A percentile compares a stretch with the other conserved stretches of the same genome.
Conservation (phyloP, 2,797 vertebrate genomes). For the Molossus alvarezi region DNA sequence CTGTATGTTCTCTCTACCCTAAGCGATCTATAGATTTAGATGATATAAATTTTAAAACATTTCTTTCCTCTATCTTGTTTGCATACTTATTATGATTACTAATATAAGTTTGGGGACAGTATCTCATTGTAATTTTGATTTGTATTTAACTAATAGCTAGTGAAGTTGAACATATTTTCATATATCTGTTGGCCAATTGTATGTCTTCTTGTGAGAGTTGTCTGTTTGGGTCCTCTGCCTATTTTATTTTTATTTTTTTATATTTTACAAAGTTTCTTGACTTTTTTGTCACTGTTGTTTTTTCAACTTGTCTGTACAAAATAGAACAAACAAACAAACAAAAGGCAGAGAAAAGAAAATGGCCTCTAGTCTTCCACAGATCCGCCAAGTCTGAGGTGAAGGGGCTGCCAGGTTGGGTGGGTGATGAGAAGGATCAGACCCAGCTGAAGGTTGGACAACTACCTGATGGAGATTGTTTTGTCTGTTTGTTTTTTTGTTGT, state of each 20-base stretch:
- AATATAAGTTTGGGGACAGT: not conserved
- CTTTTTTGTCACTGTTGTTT: constrained; percentile 91
- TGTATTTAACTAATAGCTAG: no score
- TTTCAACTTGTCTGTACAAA: constrained; percentile 97
- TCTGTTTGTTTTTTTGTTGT: constrained; percentile 85
- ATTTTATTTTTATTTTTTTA: constrained; percentile 56
- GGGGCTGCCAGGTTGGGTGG: constrained; percentile 78
- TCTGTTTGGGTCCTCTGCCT: no score
- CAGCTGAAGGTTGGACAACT: constrained; percentile 84
- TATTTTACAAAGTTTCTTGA: constrained; percentile 99
- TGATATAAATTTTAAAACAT: not conserved
- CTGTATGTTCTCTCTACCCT: no score
- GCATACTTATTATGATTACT: not conserved
- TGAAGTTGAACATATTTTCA: no score
- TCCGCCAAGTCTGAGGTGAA: constrained; percentile 66
- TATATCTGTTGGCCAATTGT: no score
- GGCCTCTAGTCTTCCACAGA: constrained; percentile 72
- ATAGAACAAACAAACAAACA: constrained; percentile 90
- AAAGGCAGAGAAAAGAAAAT: constrained; percentile 83
- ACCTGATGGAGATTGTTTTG: constrained; percentile 81
- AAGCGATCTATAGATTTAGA: not conserved
- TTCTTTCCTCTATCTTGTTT: not conserved
- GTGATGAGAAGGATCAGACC: constrained; percentile 76
- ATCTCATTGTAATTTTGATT: no score
- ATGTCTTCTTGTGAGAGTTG: no score